Evolutionary conservation across 2,888 invertebrate species (phyloP).

Genomic region (Eupithecia exiguata): DNA sequence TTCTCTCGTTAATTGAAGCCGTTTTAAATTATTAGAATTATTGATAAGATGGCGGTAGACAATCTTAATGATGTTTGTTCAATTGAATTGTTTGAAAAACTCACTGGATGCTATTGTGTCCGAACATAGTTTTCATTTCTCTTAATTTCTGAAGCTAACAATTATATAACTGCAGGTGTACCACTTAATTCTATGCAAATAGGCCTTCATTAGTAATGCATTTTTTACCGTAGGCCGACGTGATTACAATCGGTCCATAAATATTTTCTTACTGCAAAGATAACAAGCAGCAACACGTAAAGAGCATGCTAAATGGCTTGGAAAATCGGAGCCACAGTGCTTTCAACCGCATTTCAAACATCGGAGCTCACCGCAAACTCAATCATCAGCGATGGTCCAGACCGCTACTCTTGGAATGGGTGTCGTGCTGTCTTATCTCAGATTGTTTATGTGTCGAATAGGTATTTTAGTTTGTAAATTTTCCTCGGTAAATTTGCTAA

Average conservation of each 20-base stretch:
- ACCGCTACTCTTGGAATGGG: conserved; percentile 52
- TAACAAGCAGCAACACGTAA: conserved; percentile 36
- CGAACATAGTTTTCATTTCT: not conserved
- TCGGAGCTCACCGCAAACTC: conserved; percentile 59
- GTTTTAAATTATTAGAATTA: not conserved
- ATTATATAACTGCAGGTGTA: not conserved
- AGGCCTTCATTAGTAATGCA: conserved; percentile 9
- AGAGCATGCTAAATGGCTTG: conserved; percentile 48
- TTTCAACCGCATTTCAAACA: conserved; percentile 53
- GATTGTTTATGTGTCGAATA: not conserved
- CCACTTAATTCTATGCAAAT: conserved; percentile 11
- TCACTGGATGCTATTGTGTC: not conserved
- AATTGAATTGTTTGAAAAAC: not conserved
- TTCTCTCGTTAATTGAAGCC: conserved; percentile 14
- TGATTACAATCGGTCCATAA: conserved; percentile 10
- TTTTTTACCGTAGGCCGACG: conserved; percentile 10
- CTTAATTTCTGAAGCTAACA: not conserved
- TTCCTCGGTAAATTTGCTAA: too few relatives aligned
- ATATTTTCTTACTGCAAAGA: conserved; percentile 27
- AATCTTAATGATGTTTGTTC: not conserved
- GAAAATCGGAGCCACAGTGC: conserved; percentile 49
- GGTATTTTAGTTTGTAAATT: not conserved
- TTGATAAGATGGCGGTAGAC: not conserved
- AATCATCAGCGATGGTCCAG: conserved; percentile 58
- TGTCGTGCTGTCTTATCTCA: conserved; percentile 34